Conservation (phyloP, 2,113 vertebrate genomes). For the Ceyx margarethae region DNA sequence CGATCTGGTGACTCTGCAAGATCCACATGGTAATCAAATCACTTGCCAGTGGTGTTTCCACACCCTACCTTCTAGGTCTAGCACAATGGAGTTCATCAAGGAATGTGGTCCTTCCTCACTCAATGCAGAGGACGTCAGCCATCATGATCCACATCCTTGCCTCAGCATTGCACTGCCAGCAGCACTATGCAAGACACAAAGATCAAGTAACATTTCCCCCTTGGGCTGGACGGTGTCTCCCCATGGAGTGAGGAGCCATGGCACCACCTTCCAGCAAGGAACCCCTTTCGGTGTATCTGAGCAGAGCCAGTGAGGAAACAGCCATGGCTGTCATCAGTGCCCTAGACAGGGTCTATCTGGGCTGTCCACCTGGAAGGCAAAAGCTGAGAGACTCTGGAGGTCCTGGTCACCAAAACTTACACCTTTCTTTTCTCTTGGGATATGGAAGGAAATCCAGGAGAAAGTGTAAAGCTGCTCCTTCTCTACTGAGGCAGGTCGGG, state of each 20-base stretch:
- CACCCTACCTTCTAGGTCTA: not conserved
- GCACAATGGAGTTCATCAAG: not conserved
- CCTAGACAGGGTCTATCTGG: too few relatives aligned
- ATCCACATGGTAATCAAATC: not conserved
- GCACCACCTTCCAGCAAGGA: not conserved
- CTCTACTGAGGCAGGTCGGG: not conserved
- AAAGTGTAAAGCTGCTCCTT: not conserved
- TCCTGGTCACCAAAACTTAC: not conserved
- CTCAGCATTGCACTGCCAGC: not conserved
- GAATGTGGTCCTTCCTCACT: not conserved
- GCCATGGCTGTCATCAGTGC: not conserved
- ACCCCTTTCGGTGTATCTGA: not conserved
- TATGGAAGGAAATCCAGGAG: not conserved
- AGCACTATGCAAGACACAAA: not conserved
- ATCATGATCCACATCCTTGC: not conserved
- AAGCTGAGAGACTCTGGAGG: not conserved
- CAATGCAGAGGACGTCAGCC: not conserved
- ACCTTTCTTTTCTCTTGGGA: not conserved
- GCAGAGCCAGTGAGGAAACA: not conserved
- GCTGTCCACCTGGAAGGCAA: not conserved
- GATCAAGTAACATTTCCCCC: not conserved
- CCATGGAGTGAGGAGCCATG: rapidly evolving
- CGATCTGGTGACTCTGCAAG: not conserved
- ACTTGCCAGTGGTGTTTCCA: not conserved
- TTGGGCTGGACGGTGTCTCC: not conserved